Conservation (phyloP, 2,888 invertebrate species). For the Lasioglossum villosulum region DNA sequence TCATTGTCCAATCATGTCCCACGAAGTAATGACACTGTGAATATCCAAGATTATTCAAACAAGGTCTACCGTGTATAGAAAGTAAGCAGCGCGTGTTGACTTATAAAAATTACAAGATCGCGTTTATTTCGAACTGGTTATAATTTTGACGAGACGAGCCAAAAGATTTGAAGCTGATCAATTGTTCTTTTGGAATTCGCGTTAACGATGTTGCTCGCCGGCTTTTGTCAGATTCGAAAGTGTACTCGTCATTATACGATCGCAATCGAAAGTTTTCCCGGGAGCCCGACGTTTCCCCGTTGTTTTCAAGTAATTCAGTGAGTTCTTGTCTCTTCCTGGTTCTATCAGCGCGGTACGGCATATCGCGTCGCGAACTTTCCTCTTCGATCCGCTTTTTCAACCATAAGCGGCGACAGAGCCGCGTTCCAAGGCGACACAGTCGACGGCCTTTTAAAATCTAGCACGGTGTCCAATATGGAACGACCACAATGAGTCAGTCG, state of each 20-base stretch:
- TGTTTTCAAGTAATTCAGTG: neutral
- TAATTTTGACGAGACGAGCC: neutral
- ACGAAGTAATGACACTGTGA: too few relatives aligned
- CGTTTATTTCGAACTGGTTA: neutral
- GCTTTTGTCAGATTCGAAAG: neutral
- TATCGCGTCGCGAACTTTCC: slow-evolving; percentile 38
- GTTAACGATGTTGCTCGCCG: neutral
- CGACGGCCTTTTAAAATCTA: slow-evolving; percentile 62
- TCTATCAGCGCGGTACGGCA: neutral
- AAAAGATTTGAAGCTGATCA: neutral
- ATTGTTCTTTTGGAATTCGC: neutral
- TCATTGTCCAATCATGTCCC: too few relatives aligned
- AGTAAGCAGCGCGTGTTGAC: too few relatives aligned
- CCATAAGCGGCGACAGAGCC: slow-evolving; percentile 52
- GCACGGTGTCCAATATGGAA: slow-evolving; percentile 60
- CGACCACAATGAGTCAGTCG: slow-evolving; percentile 58
- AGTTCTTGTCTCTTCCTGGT: slow-evolving; percentile 44
- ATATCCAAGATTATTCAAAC: too few relatives aligned
- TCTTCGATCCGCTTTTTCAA: slow-evolving; percentile 42
- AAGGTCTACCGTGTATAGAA: too few relatives aligned
- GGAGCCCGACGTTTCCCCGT: neutral
- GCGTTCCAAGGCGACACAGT: slow-evolving; percentile 55
- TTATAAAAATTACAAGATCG: too few relatives aligned
- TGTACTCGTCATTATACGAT: neutral
- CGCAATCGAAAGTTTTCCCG: slow-evolving; percentile 3